Base-by-base conservation (phyloP, 2,113 vertebrate genomes). In the Pristiophorus japonicus region DNA sequence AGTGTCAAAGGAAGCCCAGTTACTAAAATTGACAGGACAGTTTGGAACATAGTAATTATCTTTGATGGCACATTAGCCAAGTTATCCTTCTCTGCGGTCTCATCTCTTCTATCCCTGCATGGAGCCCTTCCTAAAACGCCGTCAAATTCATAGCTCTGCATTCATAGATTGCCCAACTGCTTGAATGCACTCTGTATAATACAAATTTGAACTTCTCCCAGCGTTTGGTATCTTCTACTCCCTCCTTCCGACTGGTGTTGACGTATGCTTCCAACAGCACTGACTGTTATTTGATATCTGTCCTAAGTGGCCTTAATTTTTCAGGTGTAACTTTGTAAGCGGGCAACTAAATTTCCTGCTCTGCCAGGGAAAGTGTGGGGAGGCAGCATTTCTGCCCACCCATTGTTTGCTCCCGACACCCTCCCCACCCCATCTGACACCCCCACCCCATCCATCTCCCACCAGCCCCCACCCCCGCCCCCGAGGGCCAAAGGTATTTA, bases 11-110 rank as follows among this genome's bases (percentile, higher is more conserved):
- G 16, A 92, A 92, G 59, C 20, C 59, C 88, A 92, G 34, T 63
- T 65, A 92, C 88, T 38, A 63, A 63, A 59, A 90, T 11, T 81
- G 78, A 81, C 78, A 81, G 78, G 78, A 38, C 38, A 81, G 78
- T 81, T 81, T 88, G 85, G 51, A 90, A 90, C 47, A 34, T 90
- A 90, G 59, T 90, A 63, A 92, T 63, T n/a, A 92, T 38, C 88
- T 38, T 62, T 20, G 34, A 63, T 38, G 59, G 38, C 88, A 92
- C 88, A 63, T 63, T 92, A 38, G 59, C 59, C 88, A 63, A 63
- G 88, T 63, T 92, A 38, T 92, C 88, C 88, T 92, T 4, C 22
- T 34, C 59, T 63, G 88, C 38, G n/a, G 5, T 20, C n/a, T 63
- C 34, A 20, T 91, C 59, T 63, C 18, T 38, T 63, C 88, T 38